phyloP scores from a whole-genome alignment of 2,888 invertebrate genomes.

The Steinernema hermaphroditum region DNA sequence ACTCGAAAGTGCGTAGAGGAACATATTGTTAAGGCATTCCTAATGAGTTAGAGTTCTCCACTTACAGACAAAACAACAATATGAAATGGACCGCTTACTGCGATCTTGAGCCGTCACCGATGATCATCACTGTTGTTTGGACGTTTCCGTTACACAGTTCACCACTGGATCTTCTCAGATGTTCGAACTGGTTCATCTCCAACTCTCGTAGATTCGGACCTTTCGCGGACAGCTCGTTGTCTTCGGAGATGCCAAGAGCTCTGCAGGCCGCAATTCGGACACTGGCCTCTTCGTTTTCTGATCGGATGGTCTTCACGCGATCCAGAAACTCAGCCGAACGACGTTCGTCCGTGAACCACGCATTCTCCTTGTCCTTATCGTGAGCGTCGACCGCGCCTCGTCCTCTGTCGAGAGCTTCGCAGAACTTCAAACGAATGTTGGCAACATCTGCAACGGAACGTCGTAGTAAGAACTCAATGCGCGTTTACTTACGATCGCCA shows the following conservation, averaged over 20 bases:
- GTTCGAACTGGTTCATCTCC: background rate
- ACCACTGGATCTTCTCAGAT: background rate
- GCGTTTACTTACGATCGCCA: conserved; percentile 39
- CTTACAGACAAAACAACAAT: background rate
- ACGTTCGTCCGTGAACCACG: conserved; percentile 15
- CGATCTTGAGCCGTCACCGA: background rate
- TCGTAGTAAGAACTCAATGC: conserved; percentile 20
- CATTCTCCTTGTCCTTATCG: background rate
- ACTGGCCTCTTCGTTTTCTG: background rate
- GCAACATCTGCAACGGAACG: conserved; percentile 41
- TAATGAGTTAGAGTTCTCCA: conserved; percentile 11
- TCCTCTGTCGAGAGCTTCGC: conserved; percentile 34
- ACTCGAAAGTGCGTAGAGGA: background rate
- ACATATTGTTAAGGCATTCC: background rate
- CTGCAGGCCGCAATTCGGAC: background rate
- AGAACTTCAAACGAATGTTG: conserved; percentile 45
- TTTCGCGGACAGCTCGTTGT: background rate
- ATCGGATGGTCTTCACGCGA: background rate
- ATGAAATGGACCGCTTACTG: background rate
- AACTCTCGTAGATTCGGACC: background rate
- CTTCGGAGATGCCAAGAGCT: background rate
- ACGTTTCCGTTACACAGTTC: background rate
- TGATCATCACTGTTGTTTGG: background rate
- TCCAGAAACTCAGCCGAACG: background rate
- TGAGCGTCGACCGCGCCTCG: background rate